Base-by-base conservation (phyloP, 2,113 vertebrate genomes). In the Gadus macrocephalus region DNA sequence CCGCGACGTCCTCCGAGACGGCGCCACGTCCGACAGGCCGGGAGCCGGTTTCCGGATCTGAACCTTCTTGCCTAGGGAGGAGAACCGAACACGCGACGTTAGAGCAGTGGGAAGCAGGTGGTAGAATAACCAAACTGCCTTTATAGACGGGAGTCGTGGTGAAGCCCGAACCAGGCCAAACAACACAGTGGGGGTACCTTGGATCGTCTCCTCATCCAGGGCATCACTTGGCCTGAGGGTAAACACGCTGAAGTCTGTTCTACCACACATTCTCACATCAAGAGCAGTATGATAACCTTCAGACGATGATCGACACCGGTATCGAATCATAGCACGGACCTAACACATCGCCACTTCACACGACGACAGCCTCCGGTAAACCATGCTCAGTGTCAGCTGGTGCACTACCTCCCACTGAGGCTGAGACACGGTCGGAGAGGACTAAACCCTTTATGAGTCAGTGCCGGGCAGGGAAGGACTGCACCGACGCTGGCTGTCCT, bases 41-140 rank as follows among this genome's bases (percentile, higher is more conserved):
- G 92, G 91, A 0, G 94, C 94, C 0, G 95, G 95, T 81, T 95
- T 98, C 72, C 96, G 93, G 74, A 98, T 92, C 83, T 95, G 96
- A 72, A 99, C 95, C 83, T 95, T 95, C 86, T 96, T 98, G 64
- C 93, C 97, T 99, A 76, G 80, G 22, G 78, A n/a, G 17, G 20
- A 53, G 63, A 19, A 35, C 31, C 31, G 4, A 0, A 4, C 31
- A 35, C 31, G 6, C 31, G 31, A 4, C 31, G 6, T 35, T 35
- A 19, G 5, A 15, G 31, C 16, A 71, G 22, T 67, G 64, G 16
- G 16, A 64, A 17, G 53, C 11, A 27, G 9, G 4, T 22, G 1
- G 42, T 14, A 9, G 42, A 1, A 49, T 35, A 49, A 49, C 12
- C 42, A 14, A 1, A 9, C 42, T 49, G 42, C 42, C 12, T 49